phyloP scores from a whole-genome alignment of 2,888 invertebrate species.

The Brenthis daphne region DNA sequence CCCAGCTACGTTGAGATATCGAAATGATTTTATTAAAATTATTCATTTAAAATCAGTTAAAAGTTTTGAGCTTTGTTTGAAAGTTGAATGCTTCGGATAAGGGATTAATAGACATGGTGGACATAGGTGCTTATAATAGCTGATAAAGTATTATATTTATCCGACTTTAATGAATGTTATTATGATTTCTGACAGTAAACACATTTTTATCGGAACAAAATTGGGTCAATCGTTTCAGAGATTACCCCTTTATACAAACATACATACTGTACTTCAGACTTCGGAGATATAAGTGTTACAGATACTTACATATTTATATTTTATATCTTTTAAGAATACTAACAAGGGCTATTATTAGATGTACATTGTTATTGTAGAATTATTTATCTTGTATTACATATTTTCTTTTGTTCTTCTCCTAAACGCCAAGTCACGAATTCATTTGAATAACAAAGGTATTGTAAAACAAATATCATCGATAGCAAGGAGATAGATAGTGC shows the following conservation, averaged over 20 bases:
- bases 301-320: not conserved
- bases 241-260: too few species aligned
- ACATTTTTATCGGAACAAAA: too few species aligned
- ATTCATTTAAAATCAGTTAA: slow-evolving; percentile 30
- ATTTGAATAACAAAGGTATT: slow-evolving; percentile 31
- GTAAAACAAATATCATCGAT: slow-evolving; percentile 40
- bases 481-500: slow-evolving; percentile 43
- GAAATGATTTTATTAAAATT: slow-evolving; percentile 42
- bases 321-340: not conserved
- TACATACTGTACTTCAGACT: too few species aligned
- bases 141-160: too few species aligned
- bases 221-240: too few species aligned
- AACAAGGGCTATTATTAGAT: too few species aligned
- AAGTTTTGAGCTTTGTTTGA: slow-evolving; percentile 1
- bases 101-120: too few species aligned
- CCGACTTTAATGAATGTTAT: too few species aligned
- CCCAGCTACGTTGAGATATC: slow-evolving; percentile 68
- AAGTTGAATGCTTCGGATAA: too few species aligned
- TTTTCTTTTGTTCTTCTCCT: not conserved
- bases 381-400: not conserved
- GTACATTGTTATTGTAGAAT: not conserved
- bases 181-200: too few species aligned
- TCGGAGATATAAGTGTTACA: too few species aligned
- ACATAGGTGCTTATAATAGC: too few species aligned
- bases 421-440: slow-evolving; percentile 15